Evolutionary conservation across 2,888 invertebrate species (phyloP), one percentile per base, ranked within the genome.

Genomic region (Mythimna vitellina): DNA sequence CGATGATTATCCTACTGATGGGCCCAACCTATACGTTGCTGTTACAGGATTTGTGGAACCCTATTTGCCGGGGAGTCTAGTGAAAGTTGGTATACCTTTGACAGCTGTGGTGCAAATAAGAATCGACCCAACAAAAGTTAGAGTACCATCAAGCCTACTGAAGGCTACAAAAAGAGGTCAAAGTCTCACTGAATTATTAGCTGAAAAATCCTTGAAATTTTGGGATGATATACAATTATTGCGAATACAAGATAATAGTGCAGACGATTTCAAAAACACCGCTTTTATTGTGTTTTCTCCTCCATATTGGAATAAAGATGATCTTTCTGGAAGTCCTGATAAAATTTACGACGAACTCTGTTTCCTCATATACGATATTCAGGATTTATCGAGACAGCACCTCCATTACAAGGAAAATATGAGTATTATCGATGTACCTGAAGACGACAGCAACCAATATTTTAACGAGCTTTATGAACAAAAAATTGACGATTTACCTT

Each of bases 1-100:
- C 5, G 96, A 96, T 70, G 97, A 97, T 78, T 96, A 92, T 77
- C 97, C 97, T 0, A 78, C 84, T 20, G 94, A 96, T 74, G 97
- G 97, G 1, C 96, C 97, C 0, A 94, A 97, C 80, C 85, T 97
- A 22, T 97, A 96, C 78, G 90, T 97, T 12, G 94, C 96, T 46
- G 83, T 97, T 0, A 96, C 96, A 1, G 97, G 96, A 1, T 97
- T 97, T 87, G 87, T 90, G 49, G 94, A 95, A 61, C 92, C 95
- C 0, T 76, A 86, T 65, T 87, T 96, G 53, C 86, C 93, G 6
- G 89, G 83, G 20, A 88, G 89, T 70, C 92, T 96, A 35, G 73
- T 94, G 1, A 92, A 92, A 87, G 91, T 94, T 64, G 95, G 94
- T 5, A 91, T 96, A 73, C 95, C 95, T 1, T 75, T 96, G 57